Conservation (phyloP, 2,888 invertebrate genomes). For the Oligia latruncula region DNA sequence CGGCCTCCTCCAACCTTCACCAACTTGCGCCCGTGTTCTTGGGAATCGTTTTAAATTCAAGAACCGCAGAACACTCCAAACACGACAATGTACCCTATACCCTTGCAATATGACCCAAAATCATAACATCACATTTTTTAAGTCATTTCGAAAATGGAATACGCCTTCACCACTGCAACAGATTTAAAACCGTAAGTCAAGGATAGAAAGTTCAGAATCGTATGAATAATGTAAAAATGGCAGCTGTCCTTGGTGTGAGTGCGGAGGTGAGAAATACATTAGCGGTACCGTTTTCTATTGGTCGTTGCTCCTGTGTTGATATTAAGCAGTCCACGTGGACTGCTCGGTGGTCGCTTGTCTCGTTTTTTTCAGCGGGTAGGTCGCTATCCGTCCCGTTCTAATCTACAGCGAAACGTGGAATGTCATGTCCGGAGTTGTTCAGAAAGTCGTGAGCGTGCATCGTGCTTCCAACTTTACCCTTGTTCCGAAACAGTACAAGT, state of each 20-base stretch:
- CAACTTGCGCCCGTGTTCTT: constrained; percentile 90
- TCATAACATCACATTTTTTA: constrained; percentile 76
- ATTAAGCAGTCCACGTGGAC: constrained; percentile 90
- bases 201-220: constrained; percentile 81
- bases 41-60: constrained; percentile 90
- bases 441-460: constrained; percentile 91
- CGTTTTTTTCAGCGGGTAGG: constrained; percentile 87
- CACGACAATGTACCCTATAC: constrained; percentile 78
- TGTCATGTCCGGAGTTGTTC: constrained; percentile 91
- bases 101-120: constrained; percentile 76
- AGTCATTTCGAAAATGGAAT: constrained; percentile 83
- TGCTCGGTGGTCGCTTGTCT: constrained; percentile 87
- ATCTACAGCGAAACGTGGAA: constrained; percentile 90
- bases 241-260: constrained; percentile 87
- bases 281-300: constrained; percentile 90
- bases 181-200: constrained; percentile 81
- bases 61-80: constrained; percentile 85
- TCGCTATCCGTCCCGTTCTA: constrained; percentile 89
- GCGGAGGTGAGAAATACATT: constrained; percentile 91
- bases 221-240: constrained; percentile 81
- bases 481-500: constrained; percentile 80
- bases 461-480: constrained; percentile 85
- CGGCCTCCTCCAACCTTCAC: constrained; percentile 89
- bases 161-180: constrained; percentile 71
- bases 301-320: constrained; percentile 90